These are phyloP conservation scores for Dromius quadrimaculatus DNA, from an alignment of 2,888 invertebrate species.

Conservation along the genomic window DNA sequence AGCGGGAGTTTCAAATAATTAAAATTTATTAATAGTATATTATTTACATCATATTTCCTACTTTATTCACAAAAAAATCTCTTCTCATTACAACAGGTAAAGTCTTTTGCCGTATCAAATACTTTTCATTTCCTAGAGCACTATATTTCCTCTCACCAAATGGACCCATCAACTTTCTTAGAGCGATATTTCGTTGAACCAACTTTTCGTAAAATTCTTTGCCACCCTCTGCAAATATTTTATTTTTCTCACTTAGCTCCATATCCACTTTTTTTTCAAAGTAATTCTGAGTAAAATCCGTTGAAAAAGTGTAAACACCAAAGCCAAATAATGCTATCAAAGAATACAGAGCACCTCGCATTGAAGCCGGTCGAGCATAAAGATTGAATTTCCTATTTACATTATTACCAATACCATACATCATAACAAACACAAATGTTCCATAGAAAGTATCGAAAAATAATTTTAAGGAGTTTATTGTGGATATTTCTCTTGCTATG, in stretches of 20 bases:
- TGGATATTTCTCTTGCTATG: constrained; percentile 80
- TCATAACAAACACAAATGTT: constrained; percentile 66
- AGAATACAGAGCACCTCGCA: constrained; percentile 70
- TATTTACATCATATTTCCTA: constrained; percentile 61
- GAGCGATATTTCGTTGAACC: constrained; percentile 78
- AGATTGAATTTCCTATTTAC: constrained; percentile 72
- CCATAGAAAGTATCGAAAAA: constrained; percentile 71
- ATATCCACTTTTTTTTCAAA: constrained; percentile 76
- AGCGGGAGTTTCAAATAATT: constrained; percentile 23
- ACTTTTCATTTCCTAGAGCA: constrained; percentile 78
- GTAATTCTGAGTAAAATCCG: constrained; percentile 74
- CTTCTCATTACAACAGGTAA: constrained; percentile 76
- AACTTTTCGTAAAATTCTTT: constrained; percentile 81
- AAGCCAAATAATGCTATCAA: constrained; percentile 71
- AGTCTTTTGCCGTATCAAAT: constrained; percentile 74
- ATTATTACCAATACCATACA: constrained; percentile 69
- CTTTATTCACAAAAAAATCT: constrained; percentile 72
- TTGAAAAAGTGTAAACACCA: constrained; percentile 74
- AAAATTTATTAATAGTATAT: constrained; percentile 16
- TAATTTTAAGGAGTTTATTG: constrained; percentile 72
- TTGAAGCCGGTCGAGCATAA: constrained; percentile 68
- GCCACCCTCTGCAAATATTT: constrained; percentile 78
- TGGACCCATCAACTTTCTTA: constrained; percentile 75
- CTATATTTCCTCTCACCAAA: constrained; percentile 75
- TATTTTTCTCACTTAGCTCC: constrained; percentile 71